A percentile compares a stretch with the other conserved stretches of the same genome.
phyloP scores from a whole-genome alignment of 2,888 invertebrate genomes.

The Epicampocera succincta region DNA sequence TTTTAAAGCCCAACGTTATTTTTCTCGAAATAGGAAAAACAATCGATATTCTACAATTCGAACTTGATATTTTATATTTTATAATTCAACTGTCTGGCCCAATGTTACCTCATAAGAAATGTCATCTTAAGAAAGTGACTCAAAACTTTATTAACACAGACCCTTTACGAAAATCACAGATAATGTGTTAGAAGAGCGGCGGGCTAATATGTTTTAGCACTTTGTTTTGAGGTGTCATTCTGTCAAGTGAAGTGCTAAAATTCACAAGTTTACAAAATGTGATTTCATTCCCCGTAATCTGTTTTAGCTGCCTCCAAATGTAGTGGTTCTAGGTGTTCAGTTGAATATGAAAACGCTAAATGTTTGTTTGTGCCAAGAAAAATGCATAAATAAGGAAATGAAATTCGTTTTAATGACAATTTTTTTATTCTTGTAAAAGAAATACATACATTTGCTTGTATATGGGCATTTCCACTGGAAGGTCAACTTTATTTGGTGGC shows the following conservation, averaged over 20 bases:
- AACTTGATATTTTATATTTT: no score
- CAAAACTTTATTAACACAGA: not conserved
- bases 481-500: no score
- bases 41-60: no score
- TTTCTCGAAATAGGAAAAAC: no score
- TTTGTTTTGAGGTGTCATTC: conserved; percentile 47
- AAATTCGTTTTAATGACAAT: conserved; percentile 26
- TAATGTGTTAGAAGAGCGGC: conserved; percentile 2
- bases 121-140: no score
- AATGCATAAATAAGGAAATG: conserved; percentile 36
- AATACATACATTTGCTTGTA: not conserved
- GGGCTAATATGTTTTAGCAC: conserved; percentile 52
- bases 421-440: conserved; percentile 30
- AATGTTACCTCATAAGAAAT: no score
- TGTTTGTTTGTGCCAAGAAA: conserved; percentile 2
- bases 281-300: conserved; percentile 7
- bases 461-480: not conserved
- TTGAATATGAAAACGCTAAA: not conserved
- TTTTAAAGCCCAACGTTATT: no score
- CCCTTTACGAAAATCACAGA: not conserved
- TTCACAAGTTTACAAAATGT: conserved; percentile 59
- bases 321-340: not conserved
- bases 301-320: not conserved
- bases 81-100: no score
- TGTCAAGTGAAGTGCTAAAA: conserved; percentile 59